Evolutionary conservation across 2,888 invertebrate species (phyloP).

Genomic region (Neoscelio sp.): DNA sequence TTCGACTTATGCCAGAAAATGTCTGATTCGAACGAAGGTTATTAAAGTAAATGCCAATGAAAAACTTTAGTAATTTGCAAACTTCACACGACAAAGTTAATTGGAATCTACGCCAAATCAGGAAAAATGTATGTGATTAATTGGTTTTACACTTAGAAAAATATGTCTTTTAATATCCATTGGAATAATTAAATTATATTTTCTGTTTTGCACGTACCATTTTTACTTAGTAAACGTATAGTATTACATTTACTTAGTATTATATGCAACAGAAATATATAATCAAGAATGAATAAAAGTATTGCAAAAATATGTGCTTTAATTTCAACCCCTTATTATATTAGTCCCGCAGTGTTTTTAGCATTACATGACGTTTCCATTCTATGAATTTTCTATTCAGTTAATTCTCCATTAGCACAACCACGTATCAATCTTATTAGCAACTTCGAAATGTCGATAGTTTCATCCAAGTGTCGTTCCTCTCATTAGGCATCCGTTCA

Average conservation of each 20-base stretch:
- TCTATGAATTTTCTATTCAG: slow-evolving; percentile 8
- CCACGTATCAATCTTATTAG: slow-evolving; percentile 39
- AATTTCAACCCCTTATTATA: too few species aligned
- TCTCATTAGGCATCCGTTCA: slow-evolving; percentile 1
- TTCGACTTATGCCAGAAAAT: slow-evolving; percentile 11
- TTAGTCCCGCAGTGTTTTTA: background rate
- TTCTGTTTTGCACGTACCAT: too few species aligned
- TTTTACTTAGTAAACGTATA: too few species aligned
- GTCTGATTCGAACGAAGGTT: slow-evolving; percentile 32
- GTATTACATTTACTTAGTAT: too few species aligned
- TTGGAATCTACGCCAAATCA: slow-evolving; percentile 2
- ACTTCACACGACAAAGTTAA: slow-evolving; percentile 15
- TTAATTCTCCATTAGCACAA: slow-evolving; percentile 32
- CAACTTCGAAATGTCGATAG: slow-evolving; percentile 19
- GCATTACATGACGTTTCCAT: slow-evolving; percentile 9
- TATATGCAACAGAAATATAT: too few species aligned
- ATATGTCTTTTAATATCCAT: background rate
- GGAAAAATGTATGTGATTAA: slow-evolving; percentile 10
- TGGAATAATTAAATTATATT: too few species aligned
- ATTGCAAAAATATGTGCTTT: too few species aligned
- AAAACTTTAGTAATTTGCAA: slow-evolving; percentile 53
- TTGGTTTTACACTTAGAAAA: slow-evolving; percentile 8
- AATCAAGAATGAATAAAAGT: too few species aligned
- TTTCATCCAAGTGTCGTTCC: slow-evolving; percentile 11
- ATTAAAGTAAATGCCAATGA: slow-evolving; percentile 55